These are phyloP conservation scores for Arenaria interpres DNA, from an alignment of 2,113 vertebrate species.

Conservation along the genomic window DNA sequence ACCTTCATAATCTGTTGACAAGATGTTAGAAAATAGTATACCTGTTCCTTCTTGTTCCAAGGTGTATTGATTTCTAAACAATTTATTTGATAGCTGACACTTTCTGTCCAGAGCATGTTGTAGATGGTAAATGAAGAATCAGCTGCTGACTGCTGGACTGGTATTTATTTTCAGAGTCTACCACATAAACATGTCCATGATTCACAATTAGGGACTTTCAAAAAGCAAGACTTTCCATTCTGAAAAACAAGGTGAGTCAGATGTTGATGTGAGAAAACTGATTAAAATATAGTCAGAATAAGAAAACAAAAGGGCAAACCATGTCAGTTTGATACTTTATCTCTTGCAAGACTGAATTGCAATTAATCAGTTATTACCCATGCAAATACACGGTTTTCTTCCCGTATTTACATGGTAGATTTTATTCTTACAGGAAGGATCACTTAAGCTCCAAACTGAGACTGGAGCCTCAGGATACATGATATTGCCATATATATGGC, in stretches of 20 bases:
- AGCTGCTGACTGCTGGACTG: background rate
- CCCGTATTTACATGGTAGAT: background rate
- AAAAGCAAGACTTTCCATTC: background rate
- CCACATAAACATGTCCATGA: background rate
- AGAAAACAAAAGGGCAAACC: background rate
- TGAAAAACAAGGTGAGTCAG: background rate
- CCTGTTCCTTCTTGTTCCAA: background rate
- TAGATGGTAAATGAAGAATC: background rate
- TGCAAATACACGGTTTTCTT: background rate
- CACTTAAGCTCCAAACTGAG: background rate
- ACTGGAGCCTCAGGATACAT: background rate
- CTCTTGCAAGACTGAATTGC: background rate
- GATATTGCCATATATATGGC: background rate
- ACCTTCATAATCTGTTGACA: background rate
- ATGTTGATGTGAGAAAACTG: background rate
- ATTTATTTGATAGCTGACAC: background rate
- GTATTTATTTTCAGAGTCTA: background rate
- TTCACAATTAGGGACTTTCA: background rate
- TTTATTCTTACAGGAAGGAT: background rate
- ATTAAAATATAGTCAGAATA: background rate
- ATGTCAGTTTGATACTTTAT: fast-evolving
- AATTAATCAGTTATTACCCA: background rate
- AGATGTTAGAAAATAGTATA: background rate
- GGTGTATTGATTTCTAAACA: background rate
- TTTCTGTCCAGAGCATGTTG: background rate